Evolutionary conservation across 2,113 vertebrate species (phyloP).

Genomic region (Pitta sordida): DNA sequence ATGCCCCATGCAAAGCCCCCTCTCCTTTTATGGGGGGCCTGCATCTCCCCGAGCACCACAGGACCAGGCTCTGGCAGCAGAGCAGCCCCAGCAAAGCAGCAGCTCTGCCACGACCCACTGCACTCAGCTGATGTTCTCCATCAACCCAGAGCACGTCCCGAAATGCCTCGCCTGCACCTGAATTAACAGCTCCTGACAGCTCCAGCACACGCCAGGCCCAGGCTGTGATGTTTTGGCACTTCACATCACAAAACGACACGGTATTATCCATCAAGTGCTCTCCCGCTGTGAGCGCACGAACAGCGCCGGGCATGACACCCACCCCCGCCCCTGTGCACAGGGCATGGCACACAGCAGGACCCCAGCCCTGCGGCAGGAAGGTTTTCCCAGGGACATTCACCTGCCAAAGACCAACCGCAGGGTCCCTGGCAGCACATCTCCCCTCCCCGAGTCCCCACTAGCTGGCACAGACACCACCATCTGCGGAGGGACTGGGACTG

Average conservation of each 20-base stretch:
- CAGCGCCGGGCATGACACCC: rapidly evolving
- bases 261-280: neutral
- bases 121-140: neutral
- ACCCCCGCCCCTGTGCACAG: rapidly evolving
- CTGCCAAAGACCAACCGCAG: rapidly evolving
- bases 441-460: rapidly evolving
- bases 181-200: slow-evolving; percentile 10
- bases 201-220: neutral
- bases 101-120: neutral
- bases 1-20: rapidly evolving
- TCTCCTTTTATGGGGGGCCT: neutral
- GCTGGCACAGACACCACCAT: neutral
- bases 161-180: neutral
- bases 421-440: rapidly evolving
- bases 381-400: neutral
- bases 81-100: neutral
- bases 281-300: rapidly evolving
- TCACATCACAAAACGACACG: neutral
- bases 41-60: rapidly evolving
- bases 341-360: neutral
- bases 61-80: neutral
- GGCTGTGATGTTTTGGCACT: neutral
- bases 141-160: neutral
- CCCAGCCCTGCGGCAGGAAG: neutral
- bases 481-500: rapidly evolving